These are phyloP conservation scores for Hippocampus abdominalis DNA, from an alignment of 2,113 vertebrate genomes.

Conservation along the genomic window DNA sequence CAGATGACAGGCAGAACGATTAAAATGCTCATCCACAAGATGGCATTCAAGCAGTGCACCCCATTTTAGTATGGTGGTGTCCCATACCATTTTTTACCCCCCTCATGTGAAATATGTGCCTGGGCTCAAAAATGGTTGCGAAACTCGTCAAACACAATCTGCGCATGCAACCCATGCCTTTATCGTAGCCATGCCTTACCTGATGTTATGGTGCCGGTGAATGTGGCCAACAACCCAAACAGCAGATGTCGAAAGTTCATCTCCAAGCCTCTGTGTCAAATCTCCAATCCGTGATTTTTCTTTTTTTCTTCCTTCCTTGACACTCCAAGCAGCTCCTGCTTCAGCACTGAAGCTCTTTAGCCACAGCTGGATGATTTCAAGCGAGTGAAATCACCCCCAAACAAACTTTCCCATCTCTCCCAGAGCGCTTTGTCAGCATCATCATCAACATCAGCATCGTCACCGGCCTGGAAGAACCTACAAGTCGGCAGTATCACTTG, in stretches of 20 bases:
- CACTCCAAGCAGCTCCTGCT: slow-evolving; percentile 13
- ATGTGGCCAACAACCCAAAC: slow-evolving; percentile 26
- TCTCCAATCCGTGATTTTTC: neutral
- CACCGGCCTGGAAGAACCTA: slow-evolving; percentile 32
- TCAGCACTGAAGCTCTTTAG: slow-evolving; percentile 6
- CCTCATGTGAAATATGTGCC: no score
- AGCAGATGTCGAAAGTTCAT: slow-evolving; percentile 63
- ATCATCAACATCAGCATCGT: slow-evolving; percentile 7
- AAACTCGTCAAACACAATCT: neutral
- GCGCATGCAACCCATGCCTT: neutral
- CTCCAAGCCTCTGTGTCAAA: slow-evolving; percentile 44
- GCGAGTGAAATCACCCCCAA: slow-evolving; percentile 27
- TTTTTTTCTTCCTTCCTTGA: slow-evolving; percentile 2
- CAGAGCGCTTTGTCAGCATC: slow-evolving; percentile 38
- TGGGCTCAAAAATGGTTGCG: no score
- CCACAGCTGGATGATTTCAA: slow-evolving; percentile 41
- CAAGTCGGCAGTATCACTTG: slow-evolving; percentile 53
- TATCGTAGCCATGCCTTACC: slow-evolving; percentile 42
- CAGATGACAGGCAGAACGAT: neutral
- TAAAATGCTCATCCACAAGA: neutral
- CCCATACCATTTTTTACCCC: neutral
- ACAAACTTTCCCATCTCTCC: slow-evolving; percentile 55
- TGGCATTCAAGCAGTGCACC: neutral
- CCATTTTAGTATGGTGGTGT: neutral
- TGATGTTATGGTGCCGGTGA: slow-evolving; percentile 47